A percentile compares a stretch with the other conserved stretches of the same genome.
Evolutionary conservation across 2,888 invertebrate species (phyloP).

Genomic region (Pyralis farinalis): DNA sequence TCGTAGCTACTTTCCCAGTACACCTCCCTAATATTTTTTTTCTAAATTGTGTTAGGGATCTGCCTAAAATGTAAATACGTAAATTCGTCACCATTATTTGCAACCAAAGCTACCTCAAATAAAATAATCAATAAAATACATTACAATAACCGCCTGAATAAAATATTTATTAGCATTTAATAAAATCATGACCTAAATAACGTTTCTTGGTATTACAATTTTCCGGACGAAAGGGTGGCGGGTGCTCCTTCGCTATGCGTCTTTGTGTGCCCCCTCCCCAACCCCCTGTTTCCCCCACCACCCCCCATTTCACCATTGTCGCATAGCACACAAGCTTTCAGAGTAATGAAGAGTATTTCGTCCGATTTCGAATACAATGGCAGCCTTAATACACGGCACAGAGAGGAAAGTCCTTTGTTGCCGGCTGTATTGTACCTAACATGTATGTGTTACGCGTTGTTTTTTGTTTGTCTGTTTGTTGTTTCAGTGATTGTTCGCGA

Average conservation of each 20-base stretch:
- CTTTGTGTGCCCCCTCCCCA: conserved; percentile 48
- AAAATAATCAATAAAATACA: conserved; percentile 12
- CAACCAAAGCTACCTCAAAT: no score
- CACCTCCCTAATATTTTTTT: no score
- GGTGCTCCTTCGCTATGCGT: conserved; percentile 63
- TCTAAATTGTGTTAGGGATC: no score
- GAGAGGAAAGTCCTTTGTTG: conserved; percentile 75
- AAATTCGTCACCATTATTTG: no score
- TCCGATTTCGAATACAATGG: conserved; percentile 77
- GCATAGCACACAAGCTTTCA: conserved; percentile 80
- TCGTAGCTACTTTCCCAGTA: no score
- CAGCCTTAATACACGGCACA: conserved; percentile 74
- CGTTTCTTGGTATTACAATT: conserved; percentile 79
- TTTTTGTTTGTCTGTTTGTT: conserved; percentile 51
- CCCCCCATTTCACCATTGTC: conserved; percentile 65
- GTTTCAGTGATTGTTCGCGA: conserved; percentile 65
- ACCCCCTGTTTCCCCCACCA: conserved; percentile 23
- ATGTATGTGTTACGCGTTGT: conserved; percentile 57
- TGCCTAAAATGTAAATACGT: no score
- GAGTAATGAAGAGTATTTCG: conserved; percentile 82
- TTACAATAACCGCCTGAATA: conserved; percentile 25
- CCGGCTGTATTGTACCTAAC: conserved; percentile 60
- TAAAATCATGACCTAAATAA: conserved; percentile 79
- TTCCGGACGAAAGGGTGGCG: conserved; percentile 76
- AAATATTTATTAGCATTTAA: conserved; percentile 72